phyloP scores from a whole-genome alignment of 2,888 invertebrate species.

The Cephus pulcher region DNA sequence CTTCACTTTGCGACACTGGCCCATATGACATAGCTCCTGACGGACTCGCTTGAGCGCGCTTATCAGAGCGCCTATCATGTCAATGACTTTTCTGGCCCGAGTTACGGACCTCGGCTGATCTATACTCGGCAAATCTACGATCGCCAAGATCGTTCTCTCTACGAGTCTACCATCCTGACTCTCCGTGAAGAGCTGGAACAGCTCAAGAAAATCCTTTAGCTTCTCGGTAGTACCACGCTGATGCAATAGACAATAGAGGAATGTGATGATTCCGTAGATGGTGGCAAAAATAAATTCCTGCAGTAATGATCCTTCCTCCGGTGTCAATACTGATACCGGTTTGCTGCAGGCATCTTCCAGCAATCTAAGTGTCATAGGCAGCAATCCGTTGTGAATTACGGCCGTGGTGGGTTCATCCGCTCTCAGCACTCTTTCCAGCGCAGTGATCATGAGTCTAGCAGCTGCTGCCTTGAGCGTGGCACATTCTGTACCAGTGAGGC shows the following conservation, averaged over 20 bases:
- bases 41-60: slow-evolving; percentile 71
- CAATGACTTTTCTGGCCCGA: slow-evolving; percentile 70
- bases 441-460: slow-evolving; percentile 71
- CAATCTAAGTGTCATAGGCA: slow-evolving; percentile 73
- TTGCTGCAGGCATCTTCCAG: slow-evolving; percentile 70
- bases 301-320: slow-evolving; percentile 68
- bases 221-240: slow-evolving; percentile 68
- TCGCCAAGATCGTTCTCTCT: slow-evolving; percentile 70
- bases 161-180: slow-evolving; percentile 72
- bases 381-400: slow-evolving; percentile 71
- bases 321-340: slow-evolving; percentile 34
- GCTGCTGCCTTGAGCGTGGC: slow-evolving; percentile 70
- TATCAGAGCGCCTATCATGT: slow-evolving; percentile 70
- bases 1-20: slow-evolving; percentile 68
- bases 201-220: slow-evolving; percentile 70
- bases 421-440: slow-evolving; percentile 70
- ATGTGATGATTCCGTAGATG: slow-evolving; percentile 71
- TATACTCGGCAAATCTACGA: slow-evolving; percentile 68
- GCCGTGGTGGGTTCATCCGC: slow-evolving; percentile 70
- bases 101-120: slow-evolving; percentile 63
- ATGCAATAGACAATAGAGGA: slow-evolving; percentile 72
- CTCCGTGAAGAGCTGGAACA: slow-evolving; percentile 72
- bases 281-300: slow-evolving; percentile 74
- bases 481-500: slow-evolving; percentile 62
- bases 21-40: slow-evolving; percentile 71